Percentiles rank a stretch among this genome's conserved stretches.
phyloP scores from a whole-genome alignment of 2,888 invertebrate genomes.

The Napeogenes sylphis region DNA sequence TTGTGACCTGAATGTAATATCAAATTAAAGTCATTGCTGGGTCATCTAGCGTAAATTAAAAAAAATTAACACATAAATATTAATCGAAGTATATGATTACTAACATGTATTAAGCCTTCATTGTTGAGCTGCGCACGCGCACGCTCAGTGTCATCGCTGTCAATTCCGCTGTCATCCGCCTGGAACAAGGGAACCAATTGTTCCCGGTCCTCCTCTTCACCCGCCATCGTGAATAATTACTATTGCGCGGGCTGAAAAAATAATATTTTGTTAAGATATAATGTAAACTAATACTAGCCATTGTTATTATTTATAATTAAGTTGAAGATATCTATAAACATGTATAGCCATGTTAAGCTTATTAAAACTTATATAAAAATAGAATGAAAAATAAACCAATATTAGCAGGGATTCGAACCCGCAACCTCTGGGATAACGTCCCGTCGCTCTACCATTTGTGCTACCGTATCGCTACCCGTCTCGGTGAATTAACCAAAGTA shows the following conservation, averaged over 20 bases:
- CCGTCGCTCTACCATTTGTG: too few relatives aligned
- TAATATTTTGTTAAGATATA: not conserved
- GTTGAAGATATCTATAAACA: too few relatives aligned
- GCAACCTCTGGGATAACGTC: too few relatives aligned
- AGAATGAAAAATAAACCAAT: too few relatives aligned
- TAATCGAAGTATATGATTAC: not conserved
- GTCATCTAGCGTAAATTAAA: not conserved
- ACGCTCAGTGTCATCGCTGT: constrained; percentile 49
- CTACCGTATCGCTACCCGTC: too few relatives aligned
- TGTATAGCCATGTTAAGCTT: too few relatives aligned
- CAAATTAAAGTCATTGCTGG: not conserved
- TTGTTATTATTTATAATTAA: too few relatives aligned
- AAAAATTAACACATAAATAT: not conserved
- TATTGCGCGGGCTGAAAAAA: constrained; percentile 36
- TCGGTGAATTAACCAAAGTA: too few relatives aligned
- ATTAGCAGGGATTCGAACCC: too few relatives aligned
- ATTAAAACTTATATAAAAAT: too few relatives aligned
- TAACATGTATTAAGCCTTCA: constrained; percentile 11
- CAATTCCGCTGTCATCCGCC: constrained; percentile 63
- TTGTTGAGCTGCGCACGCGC: constrained; percentile 10
- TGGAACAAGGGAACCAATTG: constrained; percentile 40
- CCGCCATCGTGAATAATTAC: constrained; percentile 48
- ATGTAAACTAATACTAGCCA: too few relatives aligned
- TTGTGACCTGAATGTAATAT: too few relatives aligned
- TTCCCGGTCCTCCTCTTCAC: constrained; percentile 27